A percentile compares a stretch with the other conserved stretches of the same genome.
These are phyloP conservation scores for Listronotus oregonensis DNA, from an alignment of 1,140 invertebrate genomes.

Conservation along the genomic window DNA sequence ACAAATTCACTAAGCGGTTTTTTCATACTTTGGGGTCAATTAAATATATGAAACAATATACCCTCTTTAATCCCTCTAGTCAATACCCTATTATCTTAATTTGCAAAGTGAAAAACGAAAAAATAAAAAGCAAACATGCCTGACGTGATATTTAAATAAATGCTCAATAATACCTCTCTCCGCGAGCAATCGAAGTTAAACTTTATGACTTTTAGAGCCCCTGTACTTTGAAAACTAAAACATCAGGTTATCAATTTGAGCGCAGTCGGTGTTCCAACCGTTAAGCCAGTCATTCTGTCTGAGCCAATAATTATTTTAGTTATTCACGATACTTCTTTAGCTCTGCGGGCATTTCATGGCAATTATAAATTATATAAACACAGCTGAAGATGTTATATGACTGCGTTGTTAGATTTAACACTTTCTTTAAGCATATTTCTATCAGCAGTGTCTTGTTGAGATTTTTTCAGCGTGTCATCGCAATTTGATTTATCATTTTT, in stretches of 20 bases:
- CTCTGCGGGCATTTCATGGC: constrained; percentile 30
- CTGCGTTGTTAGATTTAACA: constrained; percentile 41
- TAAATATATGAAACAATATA: too few relatives aligned
- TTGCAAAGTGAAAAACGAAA: too few relatives aligned
- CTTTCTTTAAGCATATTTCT: constrained; percentile 29
- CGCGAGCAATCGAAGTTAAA: constrained; percentile 2
- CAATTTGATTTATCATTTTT: constrained; percentile 10
- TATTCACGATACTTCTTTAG: constrained; percentile 45
- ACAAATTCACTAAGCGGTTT: too few relatives aligned
- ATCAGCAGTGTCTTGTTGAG: constrained; percentile 18
- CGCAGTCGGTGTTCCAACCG: constrained; percentile 43
- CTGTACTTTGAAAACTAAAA: constrained; percentile 22
- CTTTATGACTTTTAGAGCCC: constrained; percentile 4
- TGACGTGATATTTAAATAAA: constrained; percentile 2
- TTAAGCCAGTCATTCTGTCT: constrained; percentile 48
- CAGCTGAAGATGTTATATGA: constrained; percentile 38
- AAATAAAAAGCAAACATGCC: neutral
- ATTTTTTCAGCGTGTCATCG: constrained; percentile 21
- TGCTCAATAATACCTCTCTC: constrained; percentile 1
- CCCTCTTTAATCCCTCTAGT: too few relatives aligned
- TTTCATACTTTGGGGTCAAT: too few relatives aligned
- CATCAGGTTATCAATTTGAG: constrained; percentile 50
- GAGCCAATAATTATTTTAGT: constrained; percentile 51
- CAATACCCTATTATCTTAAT: too few relatives aligned
- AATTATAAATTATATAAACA: constrained; percentile 44